Percentiles rank a stretch among this genome's conserved stretches.
Conservation (phyloP, 2,888 invertebrate species). For the Euspilapteryx auroguttella region DNA sequence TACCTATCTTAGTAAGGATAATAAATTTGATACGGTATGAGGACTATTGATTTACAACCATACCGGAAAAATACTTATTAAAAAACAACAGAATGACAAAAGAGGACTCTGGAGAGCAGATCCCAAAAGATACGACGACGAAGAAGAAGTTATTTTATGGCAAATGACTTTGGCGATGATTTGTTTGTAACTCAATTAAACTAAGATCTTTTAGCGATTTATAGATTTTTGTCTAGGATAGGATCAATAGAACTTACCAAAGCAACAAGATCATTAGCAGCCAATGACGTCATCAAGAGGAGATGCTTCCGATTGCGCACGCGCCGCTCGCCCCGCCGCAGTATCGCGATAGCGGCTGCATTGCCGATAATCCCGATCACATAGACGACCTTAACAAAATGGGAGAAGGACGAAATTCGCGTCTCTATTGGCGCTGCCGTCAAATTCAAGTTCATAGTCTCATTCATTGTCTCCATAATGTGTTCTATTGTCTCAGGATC, state of each 20-base stretch:
- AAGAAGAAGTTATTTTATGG: no score
- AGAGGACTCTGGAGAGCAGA: no score
- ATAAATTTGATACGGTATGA: no score
- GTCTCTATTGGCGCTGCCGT: no score
- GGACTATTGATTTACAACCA: no score
- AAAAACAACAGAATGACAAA: neutral
- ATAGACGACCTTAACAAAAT: conserved; percentile 59
- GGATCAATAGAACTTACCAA: conserved; percentile 32
- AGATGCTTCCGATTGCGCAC: conserved; percentile 80
- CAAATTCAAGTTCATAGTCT: no score
- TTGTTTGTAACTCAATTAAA: neutral
- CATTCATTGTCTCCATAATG: no score
- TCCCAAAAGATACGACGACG: no score
- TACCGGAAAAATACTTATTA: neutral
- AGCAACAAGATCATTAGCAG: conserved; percentile 79
- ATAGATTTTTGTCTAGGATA: neutral
- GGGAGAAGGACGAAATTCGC: no score
- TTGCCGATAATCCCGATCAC: conserved; percentile 74
- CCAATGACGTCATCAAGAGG: conserved; percentile 76
- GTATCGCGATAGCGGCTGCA: conserved; percentile 72
- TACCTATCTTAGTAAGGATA: no score
- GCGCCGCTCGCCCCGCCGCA: conserved; percentile 70
- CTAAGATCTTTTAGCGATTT: neutral
- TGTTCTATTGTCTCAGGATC: neutral
- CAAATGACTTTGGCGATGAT: no score